Evolutionary conservation across 2,113 vertebrate species (phyloP), one percentile per base, ranked within the genome.

Genomic region (Otus sunia): DNA sequence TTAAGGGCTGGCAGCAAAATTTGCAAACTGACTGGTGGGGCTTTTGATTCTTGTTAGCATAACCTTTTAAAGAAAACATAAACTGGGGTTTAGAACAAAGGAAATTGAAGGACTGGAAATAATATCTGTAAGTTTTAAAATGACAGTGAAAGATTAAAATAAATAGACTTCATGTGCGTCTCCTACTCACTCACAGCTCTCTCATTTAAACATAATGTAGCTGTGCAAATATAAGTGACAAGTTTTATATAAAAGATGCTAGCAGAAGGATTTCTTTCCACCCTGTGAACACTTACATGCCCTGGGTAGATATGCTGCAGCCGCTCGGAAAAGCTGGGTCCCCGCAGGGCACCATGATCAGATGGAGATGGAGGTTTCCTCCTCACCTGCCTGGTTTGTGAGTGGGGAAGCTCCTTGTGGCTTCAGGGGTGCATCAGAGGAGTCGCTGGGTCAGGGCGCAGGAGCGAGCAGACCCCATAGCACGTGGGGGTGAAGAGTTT

Each of bases 261-360:
- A 8, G 41, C n/a, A 25, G 2, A 3, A 45, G 78, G 78, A 6
- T 32, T 29, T 60, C 6, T 26, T 19, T 19, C 50, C 5, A 2
- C 9, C 15, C 43, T 0, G 0, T 0, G 6, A 34, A 6, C 9
- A 7, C 10, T 22, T 11, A 1, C 30, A 2, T 14, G 13, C 12
- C 36, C 45, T 3, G 19, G 69, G 64, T 3, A 43, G 49, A 74
- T 56, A 41, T 13, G 39, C 78, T 92, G 75, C 19, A 29, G 66
- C 49, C 3, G 1, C 62, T 4, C 30, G 87, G 60, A 62, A 9
- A n/a, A 53, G 45, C 47, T 3, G 59, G 15, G 3, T 22, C 30
- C 29, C 37, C 0, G 0, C 0, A 32, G 52, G 47, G 17, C 55
- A 55, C 21, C 27, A 4, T 1, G 4, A 5, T 2, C 15, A 5